Evolutionary conservation across 2,888 invertebrate genomes (phyloP).

Genomic region (Cremastobaeus sp.): DNA sequence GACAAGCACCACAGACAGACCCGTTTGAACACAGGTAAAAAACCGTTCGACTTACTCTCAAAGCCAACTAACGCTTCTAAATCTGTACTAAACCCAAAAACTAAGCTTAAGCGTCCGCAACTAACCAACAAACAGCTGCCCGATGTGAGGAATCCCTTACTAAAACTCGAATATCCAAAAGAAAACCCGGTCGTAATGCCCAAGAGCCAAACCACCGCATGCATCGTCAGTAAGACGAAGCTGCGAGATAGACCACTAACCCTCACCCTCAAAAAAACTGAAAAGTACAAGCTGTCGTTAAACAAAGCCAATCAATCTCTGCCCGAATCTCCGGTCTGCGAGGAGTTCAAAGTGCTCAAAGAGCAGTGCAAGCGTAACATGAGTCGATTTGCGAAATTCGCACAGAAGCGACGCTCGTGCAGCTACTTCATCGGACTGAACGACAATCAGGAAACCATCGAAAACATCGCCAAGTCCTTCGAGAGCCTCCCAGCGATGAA

Average conservation of each 20-base stretch:
- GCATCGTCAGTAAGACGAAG: conserved; percentile 68
- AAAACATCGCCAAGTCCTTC: conserved; percentile 72
- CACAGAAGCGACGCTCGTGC: conserved; percentile 81
- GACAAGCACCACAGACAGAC: conserved; percentile 77
- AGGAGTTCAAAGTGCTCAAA: conserved; percentile 82
- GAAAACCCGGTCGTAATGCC: conserved; percentile 66
- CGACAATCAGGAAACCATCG: conserved; percentile 74
- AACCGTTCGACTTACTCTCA: conserved; percentile 70
- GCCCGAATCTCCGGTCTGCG: conserved; percentile 90
- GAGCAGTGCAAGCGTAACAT: conserved; percentile 71
- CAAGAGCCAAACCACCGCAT: conserved; percentile 72
- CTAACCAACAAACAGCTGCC: conserved; percentile 71
- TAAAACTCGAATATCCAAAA: conserved; percentile 68
- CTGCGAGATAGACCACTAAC: conserved; percentile 71
- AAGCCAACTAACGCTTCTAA: conserved; percentile 74
- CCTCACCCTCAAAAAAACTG: conserved; percentile 74
- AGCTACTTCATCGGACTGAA: conserved; percentile 84
- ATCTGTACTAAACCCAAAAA: conserved; percentile 71
- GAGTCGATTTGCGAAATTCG: conserved; percentile 78
- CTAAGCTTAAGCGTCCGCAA: conserved; percentile 70
- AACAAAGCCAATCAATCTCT: conserved; percentile 82
- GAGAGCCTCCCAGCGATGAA: conserved; percentile 75
- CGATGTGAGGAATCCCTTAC: conserved; percentile 69
- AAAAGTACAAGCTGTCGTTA: conserved; percentile 76
- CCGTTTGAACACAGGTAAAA: conserved; percentile 74